These are phyloP conservation scores for Willowsia nigromaculata DNA, from an alignment of 2,888 invertebrate genomes.

Conservation along the genomic window DNA sequence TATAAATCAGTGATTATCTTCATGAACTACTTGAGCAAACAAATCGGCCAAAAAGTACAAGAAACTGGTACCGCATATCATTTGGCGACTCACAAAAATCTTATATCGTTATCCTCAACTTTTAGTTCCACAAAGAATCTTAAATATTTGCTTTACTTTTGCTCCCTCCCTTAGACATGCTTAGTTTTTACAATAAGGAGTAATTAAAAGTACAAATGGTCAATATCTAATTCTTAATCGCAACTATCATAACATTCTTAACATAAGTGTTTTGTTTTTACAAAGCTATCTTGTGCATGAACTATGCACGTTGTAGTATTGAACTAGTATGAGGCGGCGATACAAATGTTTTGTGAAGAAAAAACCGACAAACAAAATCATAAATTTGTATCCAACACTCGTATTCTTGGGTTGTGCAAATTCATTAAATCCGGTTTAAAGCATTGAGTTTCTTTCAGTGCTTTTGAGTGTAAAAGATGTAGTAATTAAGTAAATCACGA, in stretches of 20 bases:
- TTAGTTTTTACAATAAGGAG: not conserved
- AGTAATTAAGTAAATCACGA: too few relatives aligned
- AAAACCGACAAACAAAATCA: conserved; percentile 66
- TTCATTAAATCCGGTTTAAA: conserved; percentile 4
- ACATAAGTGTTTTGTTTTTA: not conserved
- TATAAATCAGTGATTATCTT: conserved; percentile 3
- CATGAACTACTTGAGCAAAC: conserved; percentile 7
- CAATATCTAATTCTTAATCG: not conserved
- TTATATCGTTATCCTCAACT: conserved; percentile 22
- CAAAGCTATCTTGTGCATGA: not conserved
- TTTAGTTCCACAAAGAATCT: not conserved
- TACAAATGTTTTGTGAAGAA: conserved; percentile 56
- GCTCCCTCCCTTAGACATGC: not conserved
- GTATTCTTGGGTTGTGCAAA: not conserved
- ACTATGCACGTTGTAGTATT: not conserved
- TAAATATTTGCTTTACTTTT: conserved; percentile 22
- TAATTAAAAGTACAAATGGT: conserved; percentile 16
- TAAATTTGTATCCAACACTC: conserved; percentile 26
- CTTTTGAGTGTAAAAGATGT: too few relatives aligned
- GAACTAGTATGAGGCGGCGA: not conserved
- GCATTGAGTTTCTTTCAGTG: too few relatives aligned
- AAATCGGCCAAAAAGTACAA: not conserved
- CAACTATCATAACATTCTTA: too few relatives aligned
- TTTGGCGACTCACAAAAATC: not conserved
- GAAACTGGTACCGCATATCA: not conserved